phyloP scores from a whole-genome alignment of 2,888 invertebrate species.

The Nysson spinosus region DNA sequence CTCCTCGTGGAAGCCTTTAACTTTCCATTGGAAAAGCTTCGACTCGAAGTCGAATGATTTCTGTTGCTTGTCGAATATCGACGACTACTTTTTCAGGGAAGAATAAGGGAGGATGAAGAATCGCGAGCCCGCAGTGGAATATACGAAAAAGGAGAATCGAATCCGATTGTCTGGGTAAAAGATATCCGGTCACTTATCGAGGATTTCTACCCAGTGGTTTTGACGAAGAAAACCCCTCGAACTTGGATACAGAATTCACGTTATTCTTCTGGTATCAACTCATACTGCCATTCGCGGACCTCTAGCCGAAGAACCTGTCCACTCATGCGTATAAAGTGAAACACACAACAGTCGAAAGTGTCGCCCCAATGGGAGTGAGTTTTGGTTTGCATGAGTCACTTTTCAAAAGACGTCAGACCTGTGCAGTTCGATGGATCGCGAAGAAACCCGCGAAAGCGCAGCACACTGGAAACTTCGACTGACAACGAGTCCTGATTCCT shows the following conservation, averaged over 20 bases:
- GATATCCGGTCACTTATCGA: constrained; percentile 44
- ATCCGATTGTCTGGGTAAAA: constrained; percentile 24
- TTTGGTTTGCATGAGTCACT: constrained; percentile 22
- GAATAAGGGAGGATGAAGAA: constrained; percentile 33
- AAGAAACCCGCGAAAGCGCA: constrained; percentile 21
- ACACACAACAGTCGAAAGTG: constrained; percentile 39
- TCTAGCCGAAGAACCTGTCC: constrained; percentile 22
- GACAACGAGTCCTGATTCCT: constrained; percentile 9
- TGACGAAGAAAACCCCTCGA: constrained; percentile 4
- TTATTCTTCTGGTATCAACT: constrained; percentile 31
- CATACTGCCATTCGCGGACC: background rate
- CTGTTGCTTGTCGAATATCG: constrained; percentile 31
- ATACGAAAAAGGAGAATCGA: constrained; percentile 17
- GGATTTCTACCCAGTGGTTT: constrained; percentile 46
- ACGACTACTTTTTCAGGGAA: constrained; percentile 46
- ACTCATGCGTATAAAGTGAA: constrained; percentile 52
- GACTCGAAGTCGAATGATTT: constrained; percentile 21
- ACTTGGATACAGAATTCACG: constrained; percentile 13
- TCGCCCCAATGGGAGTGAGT: constrained; percentile 51
- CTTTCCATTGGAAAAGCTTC: constrained; percentile 10
- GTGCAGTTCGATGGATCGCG: constrained; percentile 41
- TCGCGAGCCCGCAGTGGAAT: constrained; percentile 27
- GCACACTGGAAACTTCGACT: constrained; percentile 9
- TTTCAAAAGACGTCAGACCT: constrained; percentile 26
- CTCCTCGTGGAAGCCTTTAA: background rate